A percentile compares a stretch with the other conserved stretches of the same genome.
Evolutionary conservation across 2,888 invertebrate species (phyloP).

Genomic region (Minunthozetes semirufus): DNA sequence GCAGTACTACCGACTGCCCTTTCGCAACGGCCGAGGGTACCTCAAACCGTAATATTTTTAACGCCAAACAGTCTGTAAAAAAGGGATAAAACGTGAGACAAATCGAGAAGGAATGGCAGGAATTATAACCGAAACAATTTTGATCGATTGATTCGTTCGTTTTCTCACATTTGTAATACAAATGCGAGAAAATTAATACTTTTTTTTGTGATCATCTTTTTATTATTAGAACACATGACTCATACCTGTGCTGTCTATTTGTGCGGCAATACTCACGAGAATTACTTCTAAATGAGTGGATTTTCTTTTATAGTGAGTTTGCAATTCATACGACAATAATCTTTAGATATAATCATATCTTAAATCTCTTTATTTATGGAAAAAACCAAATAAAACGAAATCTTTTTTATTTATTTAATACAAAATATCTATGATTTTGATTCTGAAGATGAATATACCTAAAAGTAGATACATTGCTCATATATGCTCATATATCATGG

Average conservation of each 20-base stretch:
- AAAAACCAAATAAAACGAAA: too few species aligned
- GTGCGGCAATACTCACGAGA: background rate
- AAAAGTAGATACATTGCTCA: too few species aligned
- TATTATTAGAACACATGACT: background rate
- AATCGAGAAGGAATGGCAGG: background rate
- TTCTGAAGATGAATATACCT: background rate
- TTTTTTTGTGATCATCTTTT: background rate
- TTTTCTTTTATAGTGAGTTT: background rate
- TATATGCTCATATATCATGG: background rate
- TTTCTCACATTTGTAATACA: background rate
- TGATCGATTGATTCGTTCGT: background rate
- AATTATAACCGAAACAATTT: background rate
- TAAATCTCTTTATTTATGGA: background rate
- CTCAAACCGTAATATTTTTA: slow-evolving; percentile 33
- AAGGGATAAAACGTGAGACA: background rate
- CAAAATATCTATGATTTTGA: background rate
- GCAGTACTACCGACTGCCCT: slow-evolving; percentile 28
- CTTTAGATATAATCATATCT: background rate
- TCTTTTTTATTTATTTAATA: background rate
- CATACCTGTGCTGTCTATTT: background rate
- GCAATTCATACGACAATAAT: background rate
- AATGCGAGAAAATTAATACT: background rate
- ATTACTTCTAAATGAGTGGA: background rate
- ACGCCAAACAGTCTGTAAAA: slow-evolving; percentile 12
- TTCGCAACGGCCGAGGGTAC: slow-evolving; percentile 37